phyloP scores from a whole-genome alignment of 2,113 vertebrate genomes.

The Aptenodytes forsteri region DNA sequence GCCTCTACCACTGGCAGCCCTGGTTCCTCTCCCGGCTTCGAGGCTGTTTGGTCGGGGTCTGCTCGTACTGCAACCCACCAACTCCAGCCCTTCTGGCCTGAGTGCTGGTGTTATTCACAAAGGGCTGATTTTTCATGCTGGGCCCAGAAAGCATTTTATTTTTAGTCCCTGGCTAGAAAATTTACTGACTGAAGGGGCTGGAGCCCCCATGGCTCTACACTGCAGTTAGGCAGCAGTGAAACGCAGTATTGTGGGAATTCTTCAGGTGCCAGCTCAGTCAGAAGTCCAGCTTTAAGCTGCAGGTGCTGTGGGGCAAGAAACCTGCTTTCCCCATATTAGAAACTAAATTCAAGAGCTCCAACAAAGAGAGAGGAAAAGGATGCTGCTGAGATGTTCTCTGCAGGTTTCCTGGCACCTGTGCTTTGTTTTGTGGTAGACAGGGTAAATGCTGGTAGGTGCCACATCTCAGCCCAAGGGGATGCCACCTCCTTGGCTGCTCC shows the following conservation, averaged over 20 bases:
- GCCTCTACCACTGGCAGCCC: neutral
- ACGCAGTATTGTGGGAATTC: neutral
- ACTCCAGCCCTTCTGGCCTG: neutral
- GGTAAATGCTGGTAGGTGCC: neutral
- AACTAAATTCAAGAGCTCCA: neutral
- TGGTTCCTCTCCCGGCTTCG: neutral
- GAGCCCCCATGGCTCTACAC: neutral
- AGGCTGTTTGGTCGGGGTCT: neutral
- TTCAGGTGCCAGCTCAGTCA: neutral
- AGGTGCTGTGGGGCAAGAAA: neutral
- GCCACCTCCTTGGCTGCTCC: neutral
- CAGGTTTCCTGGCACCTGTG: neutral
- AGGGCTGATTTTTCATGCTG: neutral
- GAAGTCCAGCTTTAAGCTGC: neutral
- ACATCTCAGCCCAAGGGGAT: neutral
- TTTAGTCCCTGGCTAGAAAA: neutral
- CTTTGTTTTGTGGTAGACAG: neutral
- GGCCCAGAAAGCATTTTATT: neutral
- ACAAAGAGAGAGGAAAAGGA: neutral
- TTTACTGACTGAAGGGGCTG: neutral
- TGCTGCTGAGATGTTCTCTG: neutral
- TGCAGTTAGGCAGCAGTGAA: neutral
- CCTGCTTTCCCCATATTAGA: neutral
- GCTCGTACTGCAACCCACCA: rapidly evolving
- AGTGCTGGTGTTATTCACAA: neutral